Evolutionary conservation across 2,797 vertebrate species (phyloP).

Genomic region (Spatula clypeata): DNA sequence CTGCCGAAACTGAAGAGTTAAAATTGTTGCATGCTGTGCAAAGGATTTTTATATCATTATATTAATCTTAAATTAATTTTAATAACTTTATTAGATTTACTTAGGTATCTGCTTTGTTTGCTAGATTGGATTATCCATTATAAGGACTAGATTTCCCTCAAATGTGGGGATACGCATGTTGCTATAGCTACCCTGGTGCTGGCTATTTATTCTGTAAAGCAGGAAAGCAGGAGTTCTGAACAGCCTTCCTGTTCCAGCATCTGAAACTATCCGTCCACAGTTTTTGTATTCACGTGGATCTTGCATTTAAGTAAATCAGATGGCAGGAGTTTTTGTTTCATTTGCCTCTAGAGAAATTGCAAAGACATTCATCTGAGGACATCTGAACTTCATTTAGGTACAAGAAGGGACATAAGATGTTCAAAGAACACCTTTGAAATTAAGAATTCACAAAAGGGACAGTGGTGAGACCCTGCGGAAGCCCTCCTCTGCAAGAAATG

Average conservation of each 20-base stretch:
- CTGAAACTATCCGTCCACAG: neutral
- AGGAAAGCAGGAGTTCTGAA: conserved; percentile 48
- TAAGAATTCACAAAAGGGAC: neutral
- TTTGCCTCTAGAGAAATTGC: neutral
- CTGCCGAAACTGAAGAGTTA: conserved; percentile 18
- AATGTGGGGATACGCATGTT: neutral
- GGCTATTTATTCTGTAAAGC: conserved; percentile 63
- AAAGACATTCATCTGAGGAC: neutral
- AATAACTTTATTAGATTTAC: conserved; percentile 39
- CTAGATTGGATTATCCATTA: conserved; percentile 47
- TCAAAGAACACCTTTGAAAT: conserved; percentile 5
- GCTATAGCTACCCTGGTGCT: conserved; percentile 53
- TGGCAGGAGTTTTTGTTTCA: neutral
- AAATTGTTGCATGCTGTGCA: neutral
- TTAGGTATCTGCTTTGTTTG: conserved; percentile 40
- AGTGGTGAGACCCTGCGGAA: neutral
- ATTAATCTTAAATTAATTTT: conserved; percentile 52
- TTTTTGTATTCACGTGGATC: neutral
- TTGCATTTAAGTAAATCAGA: neutral
- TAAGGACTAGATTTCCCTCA: conserved; percentile 19
- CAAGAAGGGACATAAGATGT: neutral
- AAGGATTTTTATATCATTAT: neutral
- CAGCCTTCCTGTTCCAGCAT: conserved; percentile 33
- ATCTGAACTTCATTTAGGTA: neutral
- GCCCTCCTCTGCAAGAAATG: neutral